A percentile compares a stretch with the other conserved stretches of the same genome.
Conservation (phyloP, 1,140 invertebrate genomes). For the Drosophila subpulchrella region DNA sequence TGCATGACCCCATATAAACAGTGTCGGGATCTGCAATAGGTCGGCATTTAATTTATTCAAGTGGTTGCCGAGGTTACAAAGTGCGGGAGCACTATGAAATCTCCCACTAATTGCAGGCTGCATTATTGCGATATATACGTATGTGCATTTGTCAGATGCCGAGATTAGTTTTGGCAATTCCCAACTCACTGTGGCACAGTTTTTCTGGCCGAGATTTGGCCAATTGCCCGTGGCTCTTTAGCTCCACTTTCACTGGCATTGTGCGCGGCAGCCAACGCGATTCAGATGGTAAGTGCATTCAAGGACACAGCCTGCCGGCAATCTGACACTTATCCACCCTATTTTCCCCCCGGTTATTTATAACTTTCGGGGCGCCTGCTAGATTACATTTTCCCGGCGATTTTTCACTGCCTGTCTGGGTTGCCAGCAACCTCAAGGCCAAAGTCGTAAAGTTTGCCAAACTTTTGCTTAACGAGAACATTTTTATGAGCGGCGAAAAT, state of each 20-base stretch:
- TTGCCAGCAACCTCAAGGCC: constrained; percentile 47
- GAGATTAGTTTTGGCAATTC: constrained; percentile 56
- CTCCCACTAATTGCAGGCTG: constrained; percentile 38
- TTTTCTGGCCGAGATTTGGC: constrained; percentile 43
- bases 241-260: constrained; percentile 43
- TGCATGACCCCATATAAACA: constrained; percentile 15
- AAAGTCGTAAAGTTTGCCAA: constrained; percentile 70
- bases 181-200: constrained; percentile 47
- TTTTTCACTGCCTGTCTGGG: constrained; percentile 54
- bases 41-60: constrained; percentile 43
- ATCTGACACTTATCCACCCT: constrained; percentile 41
- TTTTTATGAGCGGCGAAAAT: constrained; percentile 49
- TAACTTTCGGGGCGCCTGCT: constrained; percentile 56
- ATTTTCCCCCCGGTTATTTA: constrained; percentile 58
- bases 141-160: constrained; percentile 17
- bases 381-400: constrained; percentile 62
- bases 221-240: constrained; percentile 36
- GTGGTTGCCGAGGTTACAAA: constrained; percentile 5
- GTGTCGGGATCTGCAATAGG: constrained; percentile 17
- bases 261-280: constrained; percentile 27
- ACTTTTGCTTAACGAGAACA: constrained; percentile 65
- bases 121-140: constrained; percentile 5
- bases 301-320: constrained; percentile 54
- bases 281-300: constrained; percentile 58
- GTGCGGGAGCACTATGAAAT: constrained; percentile 18